Base-by-base conservation (phyloP, 2,797 vertebrate genomes). In the Chaetodon trifasciatus region DNA sequence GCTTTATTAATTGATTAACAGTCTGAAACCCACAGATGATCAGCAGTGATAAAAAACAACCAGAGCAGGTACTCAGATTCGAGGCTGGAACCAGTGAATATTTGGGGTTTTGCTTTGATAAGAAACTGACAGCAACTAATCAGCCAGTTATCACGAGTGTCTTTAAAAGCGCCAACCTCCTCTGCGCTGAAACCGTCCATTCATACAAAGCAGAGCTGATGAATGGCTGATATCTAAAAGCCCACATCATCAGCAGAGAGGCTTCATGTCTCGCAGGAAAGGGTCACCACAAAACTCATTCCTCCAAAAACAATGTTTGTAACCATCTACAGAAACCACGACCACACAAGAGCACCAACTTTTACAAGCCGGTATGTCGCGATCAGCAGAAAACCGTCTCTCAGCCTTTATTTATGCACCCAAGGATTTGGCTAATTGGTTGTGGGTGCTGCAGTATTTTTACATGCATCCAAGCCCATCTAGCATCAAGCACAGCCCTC, bases 351-450 rank as follows among this genome's bases (percentile, higher is more conserved):
- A 3, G n/a, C 46, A 53, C 8, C 39, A 62, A 23, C 61, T 70
- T 70, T 56, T 37, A 63, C 35, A 68, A 21, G 49, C 0, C 5
- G 23, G 37, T 74, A 46, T 44, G 49, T 78, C 13, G 35, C 32
- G 9, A 65, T 76, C 50, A 53, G n/a, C 78, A 84, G 55, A 80
- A 78, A 78, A 60, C 35, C 1, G n/a, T 62, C 37, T 39, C 47
- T n/a, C 12, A 15, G 56, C 24, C 47, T 32, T 49, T 71, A 42
- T 87, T 61, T 15, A 73, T 67, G 55, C 23, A 62, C 32, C 46
- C 23, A 21, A 79, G n/a, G 52, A 64, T 53, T 40, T 17, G 40
- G 42, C 57, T 86, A 64, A 76, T 56, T 68, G 78, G 5, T 11
- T 23, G 16, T 55, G 37, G 56, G 55, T 23, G 55, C n/a, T 66